These are phyloP conservation scores for Nyctibius bracteatus DNA, from an alignment of 2,113 vertebrate species.

Conservation along the genomic window DNA sequence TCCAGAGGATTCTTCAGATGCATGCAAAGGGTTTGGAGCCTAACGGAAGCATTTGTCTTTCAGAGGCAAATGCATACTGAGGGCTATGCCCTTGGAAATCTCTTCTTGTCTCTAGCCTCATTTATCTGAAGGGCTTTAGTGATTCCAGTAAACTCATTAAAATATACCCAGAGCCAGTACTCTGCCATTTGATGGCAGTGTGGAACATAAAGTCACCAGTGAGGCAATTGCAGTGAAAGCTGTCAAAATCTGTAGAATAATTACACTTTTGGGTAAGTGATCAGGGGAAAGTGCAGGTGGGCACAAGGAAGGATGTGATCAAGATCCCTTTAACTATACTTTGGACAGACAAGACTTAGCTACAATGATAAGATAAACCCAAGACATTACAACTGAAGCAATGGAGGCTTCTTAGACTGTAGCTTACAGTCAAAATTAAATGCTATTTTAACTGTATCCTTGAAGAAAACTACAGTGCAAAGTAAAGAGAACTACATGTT, in stretches of 20 bases:
- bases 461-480: slow-evolving; percentile 7
- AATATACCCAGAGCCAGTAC: not conserved
- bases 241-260: not conserved
- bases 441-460: slow-evolving; percentile 24
- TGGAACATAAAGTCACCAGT: not conserved
- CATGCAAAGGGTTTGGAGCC: not conserved
- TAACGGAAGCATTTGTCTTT: not conserved
- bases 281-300: not conserved
- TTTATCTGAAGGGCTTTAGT: not conserved
- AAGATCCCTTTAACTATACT: not conserved
- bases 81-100: not conserved
- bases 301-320: not conserved
- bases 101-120: not conserved
- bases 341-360: not conserved
- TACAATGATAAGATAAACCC: slow-evolving; percentile 15
- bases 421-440: slow-evolving; percentile 1
- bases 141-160: not conserved
- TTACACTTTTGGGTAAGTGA: not conserved
- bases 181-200: not conserved
- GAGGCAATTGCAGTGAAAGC: not conserved
- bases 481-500: not conserved
- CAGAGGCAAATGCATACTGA: not conserved
- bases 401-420: not conserved
- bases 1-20: not conserved
- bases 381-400: not conserved